Evolutionary conservation across 2,888 invertebrate species (phyloP), one percentile per base, ranked within the genome.

Genomic region (Agriopis leucophaearia): DNA sequence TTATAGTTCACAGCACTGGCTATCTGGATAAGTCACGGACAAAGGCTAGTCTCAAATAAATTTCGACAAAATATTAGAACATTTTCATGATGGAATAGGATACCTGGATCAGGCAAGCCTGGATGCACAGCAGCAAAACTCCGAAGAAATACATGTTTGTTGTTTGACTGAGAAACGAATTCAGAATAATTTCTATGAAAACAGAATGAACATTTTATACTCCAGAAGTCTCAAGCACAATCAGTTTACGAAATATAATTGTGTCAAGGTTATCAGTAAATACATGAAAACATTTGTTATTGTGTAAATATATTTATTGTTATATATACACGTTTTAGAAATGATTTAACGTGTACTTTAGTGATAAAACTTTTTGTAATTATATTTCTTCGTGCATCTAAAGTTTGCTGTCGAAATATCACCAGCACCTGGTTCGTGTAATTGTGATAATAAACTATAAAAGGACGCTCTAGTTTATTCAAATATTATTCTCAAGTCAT

Each of bases 71-170:
- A 27, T 27, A 27, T 27, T 5, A 38, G 38, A 10, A 38, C 1
- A 38, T 8, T 7, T 10, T 38, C 8, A 9, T 38, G 9, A 38
- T 38, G 38, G 38, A 1, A 27, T 27, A 27, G 5, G 27, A 76
- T 76, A 83, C 83, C 78, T 80, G 78, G 57, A 77, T 66, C 74
- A 77, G 66, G 70, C 75, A 74, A 73, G 75, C 76, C 70, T 75
- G 77, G 66, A 75, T 60, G 72, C 74, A 74, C 15, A 77, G 54
- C 10, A 71, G 47, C 4, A 74, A 8, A 27, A 73, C 50, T 15
- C 55, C 54, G 61, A 70, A 76, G 44, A 67, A 59, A 64, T 74
- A 71, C 77, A 77, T 77, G 60, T 58, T 76, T 64, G 57, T 64
- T 57, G 8, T 55, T 67, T 35, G 18, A 70, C 71, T 69, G 68